Conservation (phyloP, 1,140 invertebrate species). For the Drosophila persimilis region DNA sequence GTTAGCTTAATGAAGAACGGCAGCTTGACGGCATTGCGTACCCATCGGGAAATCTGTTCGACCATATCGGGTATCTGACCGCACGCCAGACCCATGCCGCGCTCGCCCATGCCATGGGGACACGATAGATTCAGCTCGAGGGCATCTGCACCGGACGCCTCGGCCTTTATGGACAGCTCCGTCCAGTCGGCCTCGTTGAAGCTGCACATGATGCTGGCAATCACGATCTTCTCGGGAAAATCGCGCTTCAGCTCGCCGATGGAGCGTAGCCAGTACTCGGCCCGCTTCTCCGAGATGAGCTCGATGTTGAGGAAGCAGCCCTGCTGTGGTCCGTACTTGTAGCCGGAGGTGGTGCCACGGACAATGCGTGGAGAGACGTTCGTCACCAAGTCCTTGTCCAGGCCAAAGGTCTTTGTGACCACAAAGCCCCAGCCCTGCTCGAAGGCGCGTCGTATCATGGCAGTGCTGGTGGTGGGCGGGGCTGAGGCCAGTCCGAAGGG, state of each 20-base stretch:
- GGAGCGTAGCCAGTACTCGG: constrained; percentile 95
- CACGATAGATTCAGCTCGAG: constrained; percentile 98
- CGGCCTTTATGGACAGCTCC: constrained; percentile 90
- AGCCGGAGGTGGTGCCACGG: constrained; percentile 95
- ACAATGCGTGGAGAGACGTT: constrained; percentile 99
- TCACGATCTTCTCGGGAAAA: constrained; percentile 95
- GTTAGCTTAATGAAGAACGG: constrained; percentile 99
- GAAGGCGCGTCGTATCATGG: constrained; percentile 98
- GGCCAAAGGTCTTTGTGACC: constrained; percentile 97
- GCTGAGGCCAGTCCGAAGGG: constrained; percentile 99
- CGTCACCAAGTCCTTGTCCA: constrained; percentile 98
- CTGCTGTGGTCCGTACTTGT: constrained; percentile 96
- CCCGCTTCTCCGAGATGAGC: constrained; percentile 98
- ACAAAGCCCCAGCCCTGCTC: constrained; percentile 98
- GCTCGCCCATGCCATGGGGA: constrained; percentile 99
- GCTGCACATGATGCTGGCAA: constrained; percentile 98
- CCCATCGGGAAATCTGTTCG: constrained; percentile 95
- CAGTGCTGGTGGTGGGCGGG: constrained; percentile 95
- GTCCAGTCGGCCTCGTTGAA: constrained; percentile 96
- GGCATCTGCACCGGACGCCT: constrained; percentile 95
- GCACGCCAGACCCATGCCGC: constrained; percentile 98
- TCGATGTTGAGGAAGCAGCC: constrained; percentile 98
- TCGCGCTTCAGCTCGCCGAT: constrained; percentile 95
- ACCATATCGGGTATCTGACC: constrained; percentile 96
- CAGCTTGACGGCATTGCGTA: constrained; percentile 92